Evolutionary conservation across 2,888 invertebrate species (phyloP).

Genomic region (Mimumesa dahlbomi): DNA sequence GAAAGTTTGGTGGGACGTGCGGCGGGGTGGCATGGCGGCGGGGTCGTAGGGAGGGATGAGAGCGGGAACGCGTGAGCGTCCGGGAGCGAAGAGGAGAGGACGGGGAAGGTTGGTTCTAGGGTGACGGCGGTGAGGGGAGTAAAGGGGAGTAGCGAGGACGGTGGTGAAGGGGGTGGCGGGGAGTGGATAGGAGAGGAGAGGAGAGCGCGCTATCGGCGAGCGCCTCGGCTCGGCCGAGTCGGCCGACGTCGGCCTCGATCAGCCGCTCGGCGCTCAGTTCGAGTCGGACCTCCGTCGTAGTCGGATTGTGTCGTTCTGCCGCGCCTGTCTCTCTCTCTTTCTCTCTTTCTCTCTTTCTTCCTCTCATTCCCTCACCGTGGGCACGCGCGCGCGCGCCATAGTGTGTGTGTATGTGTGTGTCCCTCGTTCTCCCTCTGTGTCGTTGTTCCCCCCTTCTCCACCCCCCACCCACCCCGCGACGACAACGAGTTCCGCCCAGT

Average conservation of each 20-base stretch:
- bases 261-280: constrained; percentile 74
- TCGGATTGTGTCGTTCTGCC: constrained; percentile 61
- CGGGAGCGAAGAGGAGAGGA: constrained; percentile 15
- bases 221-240: constrained; percentile 55
- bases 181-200: constrained; percentile 22
- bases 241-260: constrained; percentile 70
- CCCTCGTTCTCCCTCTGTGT: constrained; percentile 36
- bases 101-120: constrained; percentile 13
- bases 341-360: too few relatives aligned
- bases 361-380: constrained; percentile 18
- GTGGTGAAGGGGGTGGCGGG: neutral
- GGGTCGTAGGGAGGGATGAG: constrained; percentile 41
- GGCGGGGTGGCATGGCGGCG: constrained; percentile 1
- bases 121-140: constrained; percentile 11
- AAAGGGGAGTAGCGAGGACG: neutral
- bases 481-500: constrained; percentile 53
- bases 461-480: constrained; percentile 25
- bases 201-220: constrained; percentile 59
- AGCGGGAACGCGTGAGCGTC: constrained; percentile 48
- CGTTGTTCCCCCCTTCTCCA: neutral
- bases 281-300: constrained; percentile 75
- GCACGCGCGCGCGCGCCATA: constrained; percentile 44
- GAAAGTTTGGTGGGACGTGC: constrained; percentile 55
- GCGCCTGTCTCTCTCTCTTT: constrained; percentile 54
- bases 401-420: constrained; percentile 32